Conservation (phyloP, 2,888 invertebrate genomes). For the Pachliopta kotzebuea region DNA sequence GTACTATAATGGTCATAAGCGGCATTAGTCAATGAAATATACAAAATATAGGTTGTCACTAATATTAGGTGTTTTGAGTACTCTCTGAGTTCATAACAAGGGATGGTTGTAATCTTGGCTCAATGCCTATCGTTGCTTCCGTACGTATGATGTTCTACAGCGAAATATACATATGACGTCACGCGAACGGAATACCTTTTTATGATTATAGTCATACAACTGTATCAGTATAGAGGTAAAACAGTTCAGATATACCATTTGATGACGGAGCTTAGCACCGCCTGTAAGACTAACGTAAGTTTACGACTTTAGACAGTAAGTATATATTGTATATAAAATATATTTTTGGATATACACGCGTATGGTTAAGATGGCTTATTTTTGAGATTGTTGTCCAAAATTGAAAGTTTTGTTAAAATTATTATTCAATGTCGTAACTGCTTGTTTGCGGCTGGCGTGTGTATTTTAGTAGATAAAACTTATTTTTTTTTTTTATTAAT, state of each 20-base stretch:
- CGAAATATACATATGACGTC: neutral
- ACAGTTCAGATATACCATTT: constrained; percentile 5
- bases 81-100: neutral
- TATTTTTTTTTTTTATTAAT: neutral
- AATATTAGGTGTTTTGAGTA: constrained; percentile 1
- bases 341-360: constrained; percentile 69
- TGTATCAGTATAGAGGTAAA: neutral
- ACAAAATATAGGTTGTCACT: constrained; percentile 3
- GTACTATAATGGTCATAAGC: neutral
- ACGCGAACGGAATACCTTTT: too few species aligned
- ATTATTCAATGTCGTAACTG: constrained; percentile 31
- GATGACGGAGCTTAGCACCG: constrained; percentile 28
- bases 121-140: neutral
- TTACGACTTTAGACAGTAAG: constrained; percentile 24
- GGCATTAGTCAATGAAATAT: neutral
- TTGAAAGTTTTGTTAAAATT: constrained; percentile 63
- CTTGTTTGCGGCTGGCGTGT: constrained; percentile 22
- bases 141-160: neutral
- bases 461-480: neutral
- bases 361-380: constrained; percentile 62
- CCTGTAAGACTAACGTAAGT: constrained; percentile 24
- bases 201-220: neutral
- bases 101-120: neutral
- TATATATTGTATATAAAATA: constrained; percentile 60
- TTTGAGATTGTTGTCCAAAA: constrained; percentile 77